Percentiles rank a stretch among this genome's conserved stretches.
Evolutionary conservation across 2,113 vertebrate genomes (phyloP).

Genomic region (Phrynosoma blainvillii): DNA sequence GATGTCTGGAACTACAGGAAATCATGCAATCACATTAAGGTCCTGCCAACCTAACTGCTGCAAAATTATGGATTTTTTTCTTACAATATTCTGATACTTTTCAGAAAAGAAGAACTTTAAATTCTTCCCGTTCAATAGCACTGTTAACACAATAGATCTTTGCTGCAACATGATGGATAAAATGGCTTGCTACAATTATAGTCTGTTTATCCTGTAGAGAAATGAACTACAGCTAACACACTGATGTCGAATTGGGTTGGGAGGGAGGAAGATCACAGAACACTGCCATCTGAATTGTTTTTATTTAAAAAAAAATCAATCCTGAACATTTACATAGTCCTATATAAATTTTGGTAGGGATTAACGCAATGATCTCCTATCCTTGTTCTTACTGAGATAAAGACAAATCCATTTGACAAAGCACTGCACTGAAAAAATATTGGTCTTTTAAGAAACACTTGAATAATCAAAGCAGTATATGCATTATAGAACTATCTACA

Average conservation of each 20-base stretch:
- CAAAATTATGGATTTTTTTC: conserved; percentile 27
- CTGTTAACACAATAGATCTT: conserved; percentile 6
- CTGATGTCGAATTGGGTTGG: conserved; percentile 13
- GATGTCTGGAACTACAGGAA: conserved; percentile 15
- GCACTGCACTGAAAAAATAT: conserved; percentile 40
- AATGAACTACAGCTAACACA: neutral
- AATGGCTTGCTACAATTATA: conserved; percentile 31
- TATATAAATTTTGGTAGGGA: conserved; percentile 43
- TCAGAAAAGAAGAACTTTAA: conserved; percentile 15
- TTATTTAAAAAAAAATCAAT: conserved; percentile 38
- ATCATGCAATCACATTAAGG: conserved; percentile 6
- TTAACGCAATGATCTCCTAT: conserved; percentile 54
- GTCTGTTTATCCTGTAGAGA: conserved; percentile 22
- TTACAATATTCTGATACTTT: neutral
- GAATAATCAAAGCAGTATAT: conserved; percentile 46
- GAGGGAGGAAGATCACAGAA: conserved; percentile 6
- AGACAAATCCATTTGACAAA: conserved; percentile 40
- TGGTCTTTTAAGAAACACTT: conserved; percentile 50
- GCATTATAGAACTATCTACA: conserved; percentile 56
- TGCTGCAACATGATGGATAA: neutral
- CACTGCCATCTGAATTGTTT: conserved; percentile 24
- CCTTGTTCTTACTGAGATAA: conserved; percentile 44
- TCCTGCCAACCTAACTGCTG: conserved; percentile 1
- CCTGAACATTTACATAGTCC: neutral
- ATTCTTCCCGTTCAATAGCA: conserved; percentile 7